phyloP scores from a whole-genome alignment of 2,113 vertebrate species.

The Alexandromys fortis region DNA sequence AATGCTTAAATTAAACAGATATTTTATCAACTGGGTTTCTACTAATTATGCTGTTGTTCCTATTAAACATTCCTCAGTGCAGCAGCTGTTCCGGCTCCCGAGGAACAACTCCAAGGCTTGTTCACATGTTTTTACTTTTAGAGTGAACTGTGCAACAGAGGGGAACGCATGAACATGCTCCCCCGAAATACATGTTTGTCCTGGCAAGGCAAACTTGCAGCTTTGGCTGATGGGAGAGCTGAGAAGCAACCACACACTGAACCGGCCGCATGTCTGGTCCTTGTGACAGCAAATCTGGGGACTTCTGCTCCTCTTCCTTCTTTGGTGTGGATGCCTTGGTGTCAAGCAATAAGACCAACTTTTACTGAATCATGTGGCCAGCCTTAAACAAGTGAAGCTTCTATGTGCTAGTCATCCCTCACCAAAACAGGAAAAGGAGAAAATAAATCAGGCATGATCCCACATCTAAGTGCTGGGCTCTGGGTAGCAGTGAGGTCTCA shows the following conservation, averaged over 20 bases:
- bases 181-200: constrained; percentile 23
- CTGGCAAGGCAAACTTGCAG: constrained; percentile 3
- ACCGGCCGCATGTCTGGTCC: constrained; percentile 27
- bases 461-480: not conserved
- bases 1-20: constrained; percentile 75
- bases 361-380: not conserved
- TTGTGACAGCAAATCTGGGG: not conserved
- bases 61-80: constrained; percentile 62
- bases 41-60: constrained; percentile 61
- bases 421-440: not conserved
- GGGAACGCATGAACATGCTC: not conserved
- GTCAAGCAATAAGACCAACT: not conserved
- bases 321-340: not conserved
- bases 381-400: not conserved
- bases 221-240: not conserved
- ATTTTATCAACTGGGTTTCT: constrained; percentile 72
- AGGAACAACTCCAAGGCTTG: constrained; percentile 50
- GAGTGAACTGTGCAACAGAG: not conserved
- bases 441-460: not conserved
- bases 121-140: constrained; percentile 62
- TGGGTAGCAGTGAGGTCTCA: not conserved
- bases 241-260: not conserved
- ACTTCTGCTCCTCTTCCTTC: not conserved
- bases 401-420: not conserved
- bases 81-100: constrained; percentile 30